phyloP scores from a whole-genome alignment of 2,888 invertebrate genomes.

The Papilio protenor region DNA sequence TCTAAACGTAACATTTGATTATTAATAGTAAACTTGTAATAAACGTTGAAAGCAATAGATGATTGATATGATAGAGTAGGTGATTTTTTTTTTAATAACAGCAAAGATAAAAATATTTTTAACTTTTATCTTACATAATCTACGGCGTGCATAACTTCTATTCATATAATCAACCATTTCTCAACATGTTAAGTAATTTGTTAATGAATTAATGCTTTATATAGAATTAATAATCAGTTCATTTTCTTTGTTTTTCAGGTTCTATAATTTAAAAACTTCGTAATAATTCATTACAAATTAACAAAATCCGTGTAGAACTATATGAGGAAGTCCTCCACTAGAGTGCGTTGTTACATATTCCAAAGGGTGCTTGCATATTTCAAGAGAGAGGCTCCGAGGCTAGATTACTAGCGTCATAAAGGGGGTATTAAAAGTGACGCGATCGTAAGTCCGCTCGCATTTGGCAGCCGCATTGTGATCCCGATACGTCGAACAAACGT shows the following conservation, averaged over 20 bases:
- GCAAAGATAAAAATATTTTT: not conserved
- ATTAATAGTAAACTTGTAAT: not conserved
- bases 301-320: slow-evolving; percentile 13
- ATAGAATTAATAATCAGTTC: not conserved
- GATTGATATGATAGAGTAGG: not conserved
- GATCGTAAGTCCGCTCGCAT: slow-evolving; percentile 74
- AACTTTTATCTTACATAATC: not conserved
- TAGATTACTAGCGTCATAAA: slow-evolving; percentile 68
- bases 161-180: not conserved
- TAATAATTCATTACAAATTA: not conserved
- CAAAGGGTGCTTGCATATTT: slow-evolving; percentile 60
- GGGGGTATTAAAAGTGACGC: slow-evolving; percentile 76
- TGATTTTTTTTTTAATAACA: not conserved
- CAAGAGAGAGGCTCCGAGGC: slow-evolving; percentile 60
- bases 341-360: slow-evolving; percentile 53
- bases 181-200: not conserved
- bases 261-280: not conserved
- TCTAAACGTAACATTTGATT: slow-evolving; percentile 14
- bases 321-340: slow-evolving; percentile 46
- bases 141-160: not conserved
- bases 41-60: not conserved
- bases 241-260: not conserved
- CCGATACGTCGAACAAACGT: slow-evolving; percentile 80
- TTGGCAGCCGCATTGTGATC: slow-evolving; percentile 79
- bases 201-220: not conserved